Percentiles rank a stretch among this genome's conserved stretches.
Evolutionary conservation across 2,113 vertebrate species (phyloP).

Genomic region (Heteronetta atricapilla): DNA sequence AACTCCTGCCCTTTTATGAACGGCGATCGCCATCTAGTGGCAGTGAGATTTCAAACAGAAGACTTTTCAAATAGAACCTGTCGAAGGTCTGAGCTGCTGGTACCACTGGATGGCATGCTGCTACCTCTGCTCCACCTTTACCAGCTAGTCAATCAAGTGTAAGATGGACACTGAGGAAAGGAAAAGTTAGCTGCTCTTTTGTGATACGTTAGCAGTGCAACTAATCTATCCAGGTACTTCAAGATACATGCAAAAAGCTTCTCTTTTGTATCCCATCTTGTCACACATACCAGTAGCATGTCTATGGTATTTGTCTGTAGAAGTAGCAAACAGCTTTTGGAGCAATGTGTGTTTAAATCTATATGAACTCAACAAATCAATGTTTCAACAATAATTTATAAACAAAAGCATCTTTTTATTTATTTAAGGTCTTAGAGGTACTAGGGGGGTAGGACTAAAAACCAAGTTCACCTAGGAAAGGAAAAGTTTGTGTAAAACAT

Average conservation of each 20-base stretch:
- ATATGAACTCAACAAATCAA: not conserved
- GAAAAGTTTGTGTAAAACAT: not conserved
- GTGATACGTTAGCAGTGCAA: not conserved
- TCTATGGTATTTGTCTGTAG: not conserved
- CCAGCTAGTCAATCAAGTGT: not conserved
- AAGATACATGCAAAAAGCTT: not conserved
- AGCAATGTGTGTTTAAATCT: not conserved
- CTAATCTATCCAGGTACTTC: not conserved
- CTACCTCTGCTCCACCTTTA: not conserved
- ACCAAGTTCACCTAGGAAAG: not conserved
- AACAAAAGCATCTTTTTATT: not conserved
- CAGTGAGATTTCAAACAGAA: not conserved
- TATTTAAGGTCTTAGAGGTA: not conserved
- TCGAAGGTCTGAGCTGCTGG: not conserved
- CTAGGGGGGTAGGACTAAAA: not conserved
- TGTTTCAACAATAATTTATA: not conserved
- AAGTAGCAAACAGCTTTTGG: not conserved
- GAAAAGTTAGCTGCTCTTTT: not conserved
- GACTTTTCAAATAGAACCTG: not conserved
- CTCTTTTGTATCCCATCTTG: not conserved
- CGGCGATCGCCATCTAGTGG: not conserved
- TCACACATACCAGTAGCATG: accelerated
- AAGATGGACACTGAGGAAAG: not conserved
- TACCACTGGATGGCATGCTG: not conserved
- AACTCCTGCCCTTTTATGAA: not conserved